Evolutionary conservation across 2,888 invertebrate genomes (phyloP).

Genomic region (Melanostoma scalare): DNA sequence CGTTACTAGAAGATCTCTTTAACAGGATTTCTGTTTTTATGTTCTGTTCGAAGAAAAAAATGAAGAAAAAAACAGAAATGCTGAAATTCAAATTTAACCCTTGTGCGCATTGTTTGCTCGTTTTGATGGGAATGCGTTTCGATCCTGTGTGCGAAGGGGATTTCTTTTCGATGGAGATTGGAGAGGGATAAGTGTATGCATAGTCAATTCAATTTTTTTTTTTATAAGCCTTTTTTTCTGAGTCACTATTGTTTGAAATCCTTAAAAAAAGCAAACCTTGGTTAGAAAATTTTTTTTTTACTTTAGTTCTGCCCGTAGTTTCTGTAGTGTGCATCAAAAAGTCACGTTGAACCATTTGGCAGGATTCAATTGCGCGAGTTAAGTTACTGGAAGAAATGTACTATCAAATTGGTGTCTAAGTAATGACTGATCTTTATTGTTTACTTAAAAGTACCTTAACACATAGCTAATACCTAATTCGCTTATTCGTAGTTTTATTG

Average conservation of each 20-base stretch:
- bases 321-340: slow-evolving; percentile 39
- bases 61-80: slow-evolving; percentile 11
- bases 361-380: slow-evolving; percentile 72
- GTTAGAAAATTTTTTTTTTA: slow-evolving; percentile 24
- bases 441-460: too few relatives aligned
- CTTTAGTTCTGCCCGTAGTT: slow-evolving; percentile 53
- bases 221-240: slow-evolving; percentile 41
- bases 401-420: too few relatives aligned
- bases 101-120: slow-evolving; percentile 64
- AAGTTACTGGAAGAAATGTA: too few relatives aligned
- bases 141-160: slow-evolving; percentile 55
- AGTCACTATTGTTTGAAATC: slow-evolving; percentile 51
- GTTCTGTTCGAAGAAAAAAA: slow-evolving; percentile 3
- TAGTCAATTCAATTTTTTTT: slow-evolving; percentile 39
- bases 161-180: slow-evolving; percentile 15
- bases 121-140: slow-evolving; percentile 56
- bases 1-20: slow-evolving; percentile 42
- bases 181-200: slow-evolving; percentile 61
- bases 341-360: slow-evolving; percentile 66
- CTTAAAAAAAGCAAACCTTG: slow-evolving; percentile 42
- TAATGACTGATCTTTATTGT: too few relatives aligned
- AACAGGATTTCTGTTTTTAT: slow-evolving; percentile 51
- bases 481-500: too few relatives aligned
- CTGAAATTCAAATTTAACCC: slow-evolving; percentile 70
- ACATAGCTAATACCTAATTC: too few relatives aligned